phyloP scores from a whole-genome alignment of 2,888 invertebrate genomes.

The Vesta saturnalis region DNA sequence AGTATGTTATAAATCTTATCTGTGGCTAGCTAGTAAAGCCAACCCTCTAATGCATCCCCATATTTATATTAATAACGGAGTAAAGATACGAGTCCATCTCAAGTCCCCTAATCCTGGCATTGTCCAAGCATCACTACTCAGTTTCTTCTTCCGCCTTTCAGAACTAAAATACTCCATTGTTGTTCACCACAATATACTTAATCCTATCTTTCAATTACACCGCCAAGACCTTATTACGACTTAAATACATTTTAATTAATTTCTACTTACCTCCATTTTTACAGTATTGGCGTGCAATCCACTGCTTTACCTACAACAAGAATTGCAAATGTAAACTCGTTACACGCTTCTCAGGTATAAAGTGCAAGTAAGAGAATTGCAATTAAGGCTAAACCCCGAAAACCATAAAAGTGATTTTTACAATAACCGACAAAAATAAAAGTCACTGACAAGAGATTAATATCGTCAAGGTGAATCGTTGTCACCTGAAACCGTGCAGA shows the following conservation, averaged over 20 bases:
- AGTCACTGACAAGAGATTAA: constrained; percentile 46
- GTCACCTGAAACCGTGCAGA: constrained; percentile 29
- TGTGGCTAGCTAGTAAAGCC: too few species aligned
- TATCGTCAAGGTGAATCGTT: constrained; percentile 40
- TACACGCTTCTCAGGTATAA: constrained; percentile 1
- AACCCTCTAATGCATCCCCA: constrained; percentile 37
- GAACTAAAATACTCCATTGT: constrained; percentile 50
- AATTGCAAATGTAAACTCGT: neutral
- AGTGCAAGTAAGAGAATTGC: constrained; percentile 24
- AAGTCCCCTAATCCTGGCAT: constrained; percentile 50
- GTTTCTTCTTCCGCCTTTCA: constrained; percentile 48
- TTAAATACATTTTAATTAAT: constrained; percentile 50
- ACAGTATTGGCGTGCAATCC: too few species aligned
- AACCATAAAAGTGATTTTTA: constrained; percentile 31
- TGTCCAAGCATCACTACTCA: constrained; percentile 47
- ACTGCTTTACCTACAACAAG: neutral
- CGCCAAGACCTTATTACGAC: constrained; percentile 41
- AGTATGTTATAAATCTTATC: neutral
- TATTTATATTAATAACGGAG: constrained; percentile 45
- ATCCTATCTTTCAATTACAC: constrained; percentile 54
- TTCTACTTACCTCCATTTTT: constrained; percentile 22
- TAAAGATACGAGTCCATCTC: constrained; percentile 35
- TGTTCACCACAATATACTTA: constrained; percentile 49
- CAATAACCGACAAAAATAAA: constrained; percentile 40
- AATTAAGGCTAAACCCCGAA: constrained; percentile 28